Evolutionary conservation across 1,140 invertebrate genomes (phyloP), one percentile per base, ranked within the genome.

Genomic region (Meteorus sp.): DNA sequence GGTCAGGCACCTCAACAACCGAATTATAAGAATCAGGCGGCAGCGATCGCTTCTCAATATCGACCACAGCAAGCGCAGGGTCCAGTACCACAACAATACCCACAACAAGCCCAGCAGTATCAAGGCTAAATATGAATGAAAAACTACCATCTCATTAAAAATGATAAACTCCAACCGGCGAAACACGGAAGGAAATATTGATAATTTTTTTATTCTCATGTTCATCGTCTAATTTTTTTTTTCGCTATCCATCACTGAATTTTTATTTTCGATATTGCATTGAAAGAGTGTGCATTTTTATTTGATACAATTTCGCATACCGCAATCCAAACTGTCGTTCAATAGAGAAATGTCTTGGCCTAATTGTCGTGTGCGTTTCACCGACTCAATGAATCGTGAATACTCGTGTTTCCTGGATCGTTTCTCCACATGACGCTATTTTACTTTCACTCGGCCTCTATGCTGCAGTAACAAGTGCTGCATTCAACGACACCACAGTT

Each of bases 1-100:
- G 63, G 62, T 2, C 45, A 62, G 1, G 64, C 63, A 2, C 70
- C 70, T 4, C 56, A 60, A 33, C 71, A 71, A 48, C 69, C 73
- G 2, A 62, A 61, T 19, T 75, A 75, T 25, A 63, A 65, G 22
- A 29, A 56, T 57, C 33, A 58, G 4, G 54, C 60, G 39, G 19
- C 64, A 47, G 3, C 51, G 15, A 33, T 52, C 22, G 33, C 51
- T 3, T 59, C 64, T 9, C 68, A 68, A 11, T 63, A 65, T 15
- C 41, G 31, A 37, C 59, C 57, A 23, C 60, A 64, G 20, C 50
- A 53, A n/a, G 54, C 33, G 8, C 60, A 66, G 13, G 17, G 31
- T 2, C 22, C 23, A 7, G 55, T 56, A 8, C 63, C 58, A 39
- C 56, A 61, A 11, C 52, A 60, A 9, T 66, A 69, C 44, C 63